Conservation (phyloP, 2,113 vertebrate genomes). For the Panthera tigris region DNA sequence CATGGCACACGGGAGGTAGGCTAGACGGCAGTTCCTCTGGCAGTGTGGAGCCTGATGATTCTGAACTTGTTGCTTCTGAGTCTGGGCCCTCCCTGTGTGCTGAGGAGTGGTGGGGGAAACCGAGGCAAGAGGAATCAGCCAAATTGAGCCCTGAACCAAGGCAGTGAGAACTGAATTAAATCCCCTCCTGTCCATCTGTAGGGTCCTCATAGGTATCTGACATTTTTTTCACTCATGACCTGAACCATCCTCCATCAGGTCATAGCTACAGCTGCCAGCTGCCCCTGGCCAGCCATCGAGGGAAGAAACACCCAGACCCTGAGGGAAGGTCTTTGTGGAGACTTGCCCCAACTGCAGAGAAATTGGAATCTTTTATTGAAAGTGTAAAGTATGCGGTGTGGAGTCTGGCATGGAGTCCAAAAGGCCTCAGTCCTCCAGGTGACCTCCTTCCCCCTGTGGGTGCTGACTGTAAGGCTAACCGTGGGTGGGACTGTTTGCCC, state of each 20-base stretch:
- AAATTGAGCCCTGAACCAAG: neutral
- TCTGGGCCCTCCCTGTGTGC: neutral
- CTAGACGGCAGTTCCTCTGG: neutral
- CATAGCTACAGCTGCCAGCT: neutral
- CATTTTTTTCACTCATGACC: fast-evolving
- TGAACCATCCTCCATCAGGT: neutral
- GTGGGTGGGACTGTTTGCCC: neutral
- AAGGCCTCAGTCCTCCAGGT: neutral
- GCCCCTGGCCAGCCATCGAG: neutral
- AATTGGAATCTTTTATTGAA: constrained; percentile 68
- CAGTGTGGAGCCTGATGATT: neutral
- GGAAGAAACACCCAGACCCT: neutral
- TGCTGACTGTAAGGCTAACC: neutral
- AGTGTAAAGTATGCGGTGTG: neutral
- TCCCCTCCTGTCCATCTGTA: no score
- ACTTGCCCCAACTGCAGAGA: constrained; percentile 32
- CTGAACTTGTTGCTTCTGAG: neutral
- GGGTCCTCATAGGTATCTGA: neutral
- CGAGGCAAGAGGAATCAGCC: neutral
- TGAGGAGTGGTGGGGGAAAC: neutral
- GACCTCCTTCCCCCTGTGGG: neutral
- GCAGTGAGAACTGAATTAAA: neutral
- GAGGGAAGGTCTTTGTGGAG: neutral
- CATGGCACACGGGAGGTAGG: neutral
- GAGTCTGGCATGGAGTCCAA: neutral